phyloP scores from a whole-genome alignment of 2,113 vertebrate species.

The Jacana jacana region DNA sequence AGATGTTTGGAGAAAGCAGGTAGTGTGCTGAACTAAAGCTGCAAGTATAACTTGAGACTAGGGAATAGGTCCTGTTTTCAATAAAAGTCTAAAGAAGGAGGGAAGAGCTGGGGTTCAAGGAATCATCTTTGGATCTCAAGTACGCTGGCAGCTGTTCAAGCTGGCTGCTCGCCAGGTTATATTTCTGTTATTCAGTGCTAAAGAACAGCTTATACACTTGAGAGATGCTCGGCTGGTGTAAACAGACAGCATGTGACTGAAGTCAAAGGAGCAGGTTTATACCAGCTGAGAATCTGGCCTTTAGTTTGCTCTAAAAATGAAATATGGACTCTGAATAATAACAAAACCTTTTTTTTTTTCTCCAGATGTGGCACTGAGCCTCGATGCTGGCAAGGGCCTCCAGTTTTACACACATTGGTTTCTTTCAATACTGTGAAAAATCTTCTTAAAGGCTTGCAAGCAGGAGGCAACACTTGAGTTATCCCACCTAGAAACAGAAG shows the following conservation, averaged over 20 bases:
- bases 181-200: constrained; percentile 11
- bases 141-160: constrained; percentile 2
- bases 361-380: background rate
- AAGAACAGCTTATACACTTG: background rate
- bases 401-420: background rate
- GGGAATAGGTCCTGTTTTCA: constrained; percentile 30
- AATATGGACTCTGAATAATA: background rate
- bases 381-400: background rate
- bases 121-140: constrained; percentile 20
- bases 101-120: constrained; percentile 4
- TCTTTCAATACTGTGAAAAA: background rate
- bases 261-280: background rate
- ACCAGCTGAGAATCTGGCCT: background rate
- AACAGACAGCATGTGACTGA: background rate
- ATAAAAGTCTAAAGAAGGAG: background rate
- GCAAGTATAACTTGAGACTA: background rate
- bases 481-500: background rate
- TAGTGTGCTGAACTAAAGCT: background rate
- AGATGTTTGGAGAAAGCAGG: background rate
- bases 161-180: background rate
- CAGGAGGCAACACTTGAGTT: background rate
- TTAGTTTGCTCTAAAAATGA: constrained; percentile 3
- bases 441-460: background rate
- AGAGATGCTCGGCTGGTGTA: background rate
- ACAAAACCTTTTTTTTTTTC: background rate